Percentiles rank a stretch among this genome's conserved stretches.
Conservation (phyloP, 2,113 vertebrate genomes). For the Bos indicus region DNA sequence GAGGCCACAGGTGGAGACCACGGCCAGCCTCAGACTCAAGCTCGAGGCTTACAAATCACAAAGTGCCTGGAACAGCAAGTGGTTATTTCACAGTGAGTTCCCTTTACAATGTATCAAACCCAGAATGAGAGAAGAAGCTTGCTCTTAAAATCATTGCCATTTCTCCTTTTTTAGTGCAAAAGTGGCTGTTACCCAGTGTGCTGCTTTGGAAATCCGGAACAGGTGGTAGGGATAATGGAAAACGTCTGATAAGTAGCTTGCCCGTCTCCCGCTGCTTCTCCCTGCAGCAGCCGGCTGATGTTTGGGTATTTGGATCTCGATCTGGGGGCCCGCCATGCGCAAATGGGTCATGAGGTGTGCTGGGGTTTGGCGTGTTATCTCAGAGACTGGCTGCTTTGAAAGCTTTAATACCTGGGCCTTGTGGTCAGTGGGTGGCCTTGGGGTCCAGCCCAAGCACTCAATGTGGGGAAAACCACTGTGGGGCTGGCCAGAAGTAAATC, state of each 20-base stretch:
- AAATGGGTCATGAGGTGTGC: background rate
- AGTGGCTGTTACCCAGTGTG: background rate
- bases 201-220: background rate
- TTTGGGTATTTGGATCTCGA: background rate
- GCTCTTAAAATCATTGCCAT: background rate
- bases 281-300: background rate
- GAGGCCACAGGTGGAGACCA: background rate
- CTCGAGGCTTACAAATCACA: background rate
- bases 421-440: background rate
- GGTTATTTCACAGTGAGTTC: background rate
- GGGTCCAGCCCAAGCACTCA: background rate
- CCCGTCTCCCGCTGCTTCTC: background rate
- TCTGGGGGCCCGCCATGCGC: background rate
- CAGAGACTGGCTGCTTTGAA: background rate
- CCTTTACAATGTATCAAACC: background rate
- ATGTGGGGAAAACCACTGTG: background rate
- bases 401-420: background rate
- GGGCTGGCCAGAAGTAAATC: background rate
- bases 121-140: background rate
- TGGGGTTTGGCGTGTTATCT: background rate
- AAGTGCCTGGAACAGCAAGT: background rate
- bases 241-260: background rate
- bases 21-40: background rate
- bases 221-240: background rate
- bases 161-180: background rate